phyloP scores from a whole-genome alignment of 92 coral and sea anemone genomes.

The Palythoa grandis region DNA sequence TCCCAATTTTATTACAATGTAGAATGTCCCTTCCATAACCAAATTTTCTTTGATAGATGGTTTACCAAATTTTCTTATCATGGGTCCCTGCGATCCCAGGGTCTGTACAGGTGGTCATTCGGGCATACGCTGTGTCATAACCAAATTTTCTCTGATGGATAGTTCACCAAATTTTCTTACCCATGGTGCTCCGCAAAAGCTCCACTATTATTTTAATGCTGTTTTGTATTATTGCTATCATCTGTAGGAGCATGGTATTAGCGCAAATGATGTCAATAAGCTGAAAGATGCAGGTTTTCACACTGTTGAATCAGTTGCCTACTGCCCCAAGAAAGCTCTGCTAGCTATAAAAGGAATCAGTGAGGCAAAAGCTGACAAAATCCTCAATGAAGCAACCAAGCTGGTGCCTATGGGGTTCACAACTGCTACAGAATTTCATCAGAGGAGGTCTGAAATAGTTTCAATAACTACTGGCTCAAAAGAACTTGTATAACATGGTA shows the following conservation, averaged over 20 bases:
- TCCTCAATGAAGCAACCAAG: conserved; percentile 94
- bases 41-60: too few species aligned
- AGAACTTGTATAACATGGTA: too few species aligned
- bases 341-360: conserved; percentile 94
- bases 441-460: conserved; percentile 89
- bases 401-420: conserved; percentile 99
- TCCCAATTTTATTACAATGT: too few species aligned
- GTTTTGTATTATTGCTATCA: neutral
- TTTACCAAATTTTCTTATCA: too few species aligned
- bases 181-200: too few species aligned
- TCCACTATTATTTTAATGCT: too few species aligned
- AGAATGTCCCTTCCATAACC: too few species aligned
- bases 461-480: conserved; percentile 97
- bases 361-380: conserved; percentile 98
- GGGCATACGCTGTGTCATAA: too few species aligned
- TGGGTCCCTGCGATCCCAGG: too few species aligned
- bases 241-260: conserved; percentile 88
- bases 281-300: conserved; percentile 93
- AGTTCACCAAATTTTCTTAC: too few species aligned
- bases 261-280: conserved; percentile 95
- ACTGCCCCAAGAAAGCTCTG: conserved; percentile 89
- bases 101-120: too few species aligned
- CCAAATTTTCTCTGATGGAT: too few species aligned
- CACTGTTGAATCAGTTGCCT: conserved; percentile 91
- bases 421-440: conserved; percentile 98